Evolutionary conservation across 2,113 vertebrate genomes (phyloP).

Genomic region (Gobius niger): DNA sequence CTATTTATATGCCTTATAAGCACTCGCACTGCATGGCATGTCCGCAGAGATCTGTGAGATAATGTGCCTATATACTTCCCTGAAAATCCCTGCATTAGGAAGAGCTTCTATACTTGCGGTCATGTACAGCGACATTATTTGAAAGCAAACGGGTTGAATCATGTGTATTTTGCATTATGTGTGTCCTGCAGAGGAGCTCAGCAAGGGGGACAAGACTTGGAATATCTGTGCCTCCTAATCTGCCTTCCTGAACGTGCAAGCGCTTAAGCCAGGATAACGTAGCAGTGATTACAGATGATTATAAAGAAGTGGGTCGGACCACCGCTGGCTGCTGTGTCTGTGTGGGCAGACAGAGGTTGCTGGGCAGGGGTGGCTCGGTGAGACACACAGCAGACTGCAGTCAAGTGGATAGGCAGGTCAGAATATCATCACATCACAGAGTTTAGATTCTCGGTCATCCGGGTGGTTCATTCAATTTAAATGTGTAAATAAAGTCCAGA

Average conservation of each 20-base stretch:
- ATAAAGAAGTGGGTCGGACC: constrained; percentile 74
- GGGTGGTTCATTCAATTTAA: too few species aligned
- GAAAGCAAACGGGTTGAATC: constrained; percentile 28
- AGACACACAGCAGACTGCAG: not conserved
- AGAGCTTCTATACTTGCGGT: constrained; percentile 45
- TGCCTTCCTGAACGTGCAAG: constrained; percentile 60
- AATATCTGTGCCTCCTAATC: constrained; percentile 74
- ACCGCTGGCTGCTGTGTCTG: constrained; percentile 33
- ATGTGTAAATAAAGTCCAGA: too few species aligned
- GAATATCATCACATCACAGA: not conserved
- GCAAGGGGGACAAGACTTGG: constrained; percentile 50
- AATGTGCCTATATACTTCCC: constrained; percentile 49
- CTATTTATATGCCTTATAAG: too few species aligned
- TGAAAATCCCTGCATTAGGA: constrained; percentile 48
- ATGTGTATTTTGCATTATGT: constrained; percentile 4
- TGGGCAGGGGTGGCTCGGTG: constrained; percentile 50
- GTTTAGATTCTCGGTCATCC: too few species aligned
- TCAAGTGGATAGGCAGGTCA: not conserved
- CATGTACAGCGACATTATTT: constrained; percentile 43
- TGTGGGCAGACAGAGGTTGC: constrained; percentile 37
- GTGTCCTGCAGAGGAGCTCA: constrained; percentile 25
- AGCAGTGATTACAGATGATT: constrained; percentile 74
- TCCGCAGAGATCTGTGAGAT: constrained; percentile 30
- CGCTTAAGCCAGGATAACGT: constrained; percentile 73
- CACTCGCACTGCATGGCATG: not conserved